Evolutionary conservation across 2,113 vertebrate species (phyloP).

Genomic region (Chaetodon auriga): DNA sequence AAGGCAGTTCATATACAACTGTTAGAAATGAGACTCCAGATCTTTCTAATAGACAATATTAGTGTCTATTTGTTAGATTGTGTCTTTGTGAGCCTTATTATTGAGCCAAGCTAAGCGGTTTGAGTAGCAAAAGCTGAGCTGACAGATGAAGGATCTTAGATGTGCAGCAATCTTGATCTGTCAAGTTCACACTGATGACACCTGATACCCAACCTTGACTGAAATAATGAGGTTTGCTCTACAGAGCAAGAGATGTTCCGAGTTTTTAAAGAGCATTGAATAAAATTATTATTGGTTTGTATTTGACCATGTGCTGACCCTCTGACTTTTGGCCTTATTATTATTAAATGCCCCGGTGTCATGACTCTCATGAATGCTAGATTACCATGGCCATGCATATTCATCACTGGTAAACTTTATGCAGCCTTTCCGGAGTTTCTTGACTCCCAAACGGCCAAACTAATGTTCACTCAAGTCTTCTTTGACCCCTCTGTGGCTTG

Average conservation of each 20-base stretch:
- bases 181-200: slow-evolving; percentile 6
- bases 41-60: not conserved
- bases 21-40: not conserved
- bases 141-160: slow-evolving; percentile 18
- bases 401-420: slow-evolving; percentile 11
- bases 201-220: slow-evolving; percentile 6
- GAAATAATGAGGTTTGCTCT: slow-evolving; percentile 20
- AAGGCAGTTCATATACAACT: too few species aligned
- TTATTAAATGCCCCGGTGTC: not conserved
- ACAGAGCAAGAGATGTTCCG: not conserved
- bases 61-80: not conserved
- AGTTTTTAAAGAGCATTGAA: not conserved
- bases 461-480: not conserved
- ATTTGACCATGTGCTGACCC: not conserved
- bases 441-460: slow-evolving; percentile 9
- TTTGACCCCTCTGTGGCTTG: not conserved
- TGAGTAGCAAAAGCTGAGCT: not conserved
- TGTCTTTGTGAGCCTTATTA: not conserved
- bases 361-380: not conserved
- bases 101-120: not conserved
- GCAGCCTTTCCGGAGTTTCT: slow-evolving; percentile 1
- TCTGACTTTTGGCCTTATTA: not conserved
- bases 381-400: slow-evolving; percentile 14
- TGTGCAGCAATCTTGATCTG: not conserved
- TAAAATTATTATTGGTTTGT: not conserved